Evolutionary conservation across 2,888 invertebrate species (phyloP).

Genomic region (Callosobruchus maculatus): DNA sequence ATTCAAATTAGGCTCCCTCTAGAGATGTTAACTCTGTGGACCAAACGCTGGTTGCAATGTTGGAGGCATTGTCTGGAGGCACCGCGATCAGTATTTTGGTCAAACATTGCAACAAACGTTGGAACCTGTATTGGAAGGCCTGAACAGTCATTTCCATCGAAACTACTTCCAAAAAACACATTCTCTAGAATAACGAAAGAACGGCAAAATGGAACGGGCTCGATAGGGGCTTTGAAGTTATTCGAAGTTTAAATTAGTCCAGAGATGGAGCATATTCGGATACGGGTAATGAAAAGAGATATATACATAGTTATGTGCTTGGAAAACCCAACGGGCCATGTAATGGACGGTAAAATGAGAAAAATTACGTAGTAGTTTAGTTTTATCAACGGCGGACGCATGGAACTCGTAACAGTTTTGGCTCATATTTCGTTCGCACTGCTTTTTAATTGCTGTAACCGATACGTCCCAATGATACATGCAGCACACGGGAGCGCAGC

Average conservation of each 20-base stretch:
- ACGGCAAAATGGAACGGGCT: background rate
- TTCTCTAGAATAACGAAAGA: background rate
- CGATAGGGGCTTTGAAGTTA: background rate
- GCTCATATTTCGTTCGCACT: background rate
- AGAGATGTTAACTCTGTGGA: too few species aligned
- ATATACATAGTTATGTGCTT: background rate
- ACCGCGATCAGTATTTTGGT: too few species aligned
- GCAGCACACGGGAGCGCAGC: too few species aligned
- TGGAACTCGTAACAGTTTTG: background rate
- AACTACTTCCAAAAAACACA: background rate
- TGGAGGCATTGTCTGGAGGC: too few species aligned
- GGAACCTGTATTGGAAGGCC: too few species aligned
- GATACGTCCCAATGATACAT: background rate
- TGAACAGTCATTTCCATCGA: too few species aligned
- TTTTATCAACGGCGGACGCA: background rate
- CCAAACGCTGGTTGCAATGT: too few species aligned
- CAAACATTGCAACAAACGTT: too few species aligned
- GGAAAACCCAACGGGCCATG: background rate
- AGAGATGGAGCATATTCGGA: background rate
- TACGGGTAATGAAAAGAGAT: background rate
- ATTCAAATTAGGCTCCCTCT: too few species aligned
- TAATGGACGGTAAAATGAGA: background rate
- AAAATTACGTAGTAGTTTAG: background rate
- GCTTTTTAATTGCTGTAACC: background rate
- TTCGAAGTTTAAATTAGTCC: background rate